phyloP scores from a whole-genome alignment of 2,888 invertebrate genomes.

The Thymelicus sylvestris region DNA sequence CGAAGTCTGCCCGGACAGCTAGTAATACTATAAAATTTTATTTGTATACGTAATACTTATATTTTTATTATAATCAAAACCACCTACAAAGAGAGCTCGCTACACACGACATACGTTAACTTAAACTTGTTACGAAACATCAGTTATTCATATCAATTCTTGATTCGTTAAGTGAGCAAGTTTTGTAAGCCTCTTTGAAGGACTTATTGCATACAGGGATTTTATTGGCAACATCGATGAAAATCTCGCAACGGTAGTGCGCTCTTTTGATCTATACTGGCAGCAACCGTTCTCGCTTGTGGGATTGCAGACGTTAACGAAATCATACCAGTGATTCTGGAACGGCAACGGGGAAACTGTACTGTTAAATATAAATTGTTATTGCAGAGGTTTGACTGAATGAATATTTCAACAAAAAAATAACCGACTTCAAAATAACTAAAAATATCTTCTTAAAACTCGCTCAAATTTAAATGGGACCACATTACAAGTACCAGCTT shows the following conservation, averaged over 20 bases:
- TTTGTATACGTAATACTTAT: too few relatives aligned
- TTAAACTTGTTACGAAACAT: not conserved
- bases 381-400: not conserved
- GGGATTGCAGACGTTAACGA: not conserved
- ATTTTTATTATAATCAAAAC: not conserved
- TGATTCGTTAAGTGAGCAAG: constrained; percentile 12
- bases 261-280: not conserved
- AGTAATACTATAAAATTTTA: too few relatives aligned
- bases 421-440: too few relatives aligned
- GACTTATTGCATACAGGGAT: constrained; percentile 10
- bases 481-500: too few relatives aligned
- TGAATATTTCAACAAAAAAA: too few relatives aligned
- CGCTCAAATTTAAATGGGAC: too few relatives aligned
- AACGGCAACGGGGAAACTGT: not conserved
- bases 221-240: constrained; percentile 4
- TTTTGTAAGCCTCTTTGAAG: constrained; percentile 26
- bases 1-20: too few relatives aligned
- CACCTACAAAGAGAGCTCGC: not conserved
- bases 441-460: too few relatives aligned
- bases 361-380: not conserved
- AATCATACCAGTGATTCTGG: not conserved
- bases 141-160: constrained; percentile 23
- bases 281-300: not conserved
- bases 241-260: constrained; percentile 1
- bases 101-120: not conserved